Percentiles rank a stretch among this genome's conserved stretches.
Conservation (phyloP, 2,797 vertebrate species). For the Silurus aristotelis region DNA sequence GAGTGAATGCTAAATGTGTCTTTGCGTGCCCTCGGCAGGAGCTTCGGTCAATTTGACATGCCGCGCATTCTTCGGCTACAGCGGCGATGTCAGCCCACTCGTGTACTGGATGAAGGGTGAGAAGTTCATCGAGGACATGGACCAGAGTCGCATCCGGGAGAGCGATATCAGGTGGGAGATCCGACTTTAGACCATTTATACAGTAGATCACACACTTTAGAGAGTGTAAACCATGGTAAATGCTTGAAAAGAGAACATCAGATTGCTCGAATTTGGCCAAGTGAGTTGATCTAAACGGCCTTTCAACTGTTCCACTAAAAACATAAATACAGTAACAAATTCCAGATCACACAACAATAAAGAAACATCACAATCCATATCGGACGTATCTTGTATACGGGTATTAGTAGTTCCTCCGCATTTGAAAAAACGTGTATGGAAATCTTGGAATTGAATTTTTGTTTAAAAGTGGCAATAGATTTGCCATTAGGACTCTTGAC, state of each 20-base stretch:
- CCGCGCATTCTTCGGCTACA: conserved; percentile 94
- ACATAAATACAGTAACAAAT: background rate
- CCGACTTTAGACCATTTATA: background rate
- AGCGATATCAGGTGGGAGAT: conserved; percentile 91
- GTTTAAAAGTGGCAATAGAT: background rate
- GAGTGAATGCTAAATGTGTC: conserved; percentile 41
- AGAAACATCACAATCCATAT: background rate
- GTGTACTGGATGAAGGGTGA: conserved; percentile 99
- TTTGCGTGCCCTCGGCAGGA: conserved; percentile 72
- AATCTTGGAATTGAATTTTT: background rate
- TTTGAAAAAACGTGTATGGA: background rate
- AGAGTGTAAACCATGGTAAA: background rate
- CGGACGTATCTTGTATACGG: background rate
- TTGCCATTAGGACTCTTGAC: background rate
- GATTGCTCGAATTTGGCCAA: background rate
- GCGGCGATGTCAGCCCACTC: conserved; percentile 90
- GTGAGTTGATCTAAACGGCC: background rate
- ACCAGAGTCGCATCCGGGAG: conserved; percentile 92
- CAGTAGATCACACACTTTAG: background rate
- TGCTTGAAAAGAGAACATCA: background rate
- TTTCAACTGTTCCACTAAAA: background rate
- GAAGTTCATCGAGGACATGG: conserved; percentile 97
- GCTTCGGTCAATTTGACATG: conserved; percentile 92
- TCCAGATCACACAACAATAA: background rate
- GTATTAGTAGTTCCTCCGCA: background rate